A percentile compares a stretch with the other conserved stretches of the same genome.
Conservation (phyloP, 1,140 invertebrate genomes). For the Aphelenchoides fujianensis region DNA sequence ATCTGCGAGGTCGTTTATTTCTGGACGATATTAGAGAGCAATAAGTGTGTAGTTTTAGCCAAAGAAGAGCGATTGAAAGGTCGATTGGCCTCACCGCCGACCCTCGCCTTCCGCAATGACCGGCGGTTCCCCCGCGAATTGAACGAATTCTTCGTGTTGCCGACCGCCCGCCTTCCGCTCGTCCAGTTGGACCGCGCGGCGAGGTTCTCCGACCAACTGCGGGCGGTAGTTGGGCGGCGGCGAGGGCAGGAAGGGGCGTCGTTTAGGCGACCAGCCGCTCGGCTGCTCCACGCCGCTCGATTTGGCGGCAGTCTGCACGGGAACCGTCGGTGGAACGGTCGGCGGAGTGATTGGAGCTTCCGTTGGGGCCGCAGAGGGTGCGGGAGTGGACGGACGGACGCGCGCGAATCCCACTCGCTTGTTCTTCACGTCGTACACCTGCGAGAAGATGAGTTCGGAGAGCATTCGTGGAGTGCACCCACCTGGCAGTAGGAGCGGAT, state of each 20-base stretch:
- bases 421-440: neutral
- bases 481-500: conserved; percentile 18
- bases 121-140: no score
- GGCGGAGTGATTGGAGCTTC: neutral
- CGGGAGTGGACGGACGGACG: neutral
- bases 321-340: neutral
- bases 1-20: neutral
- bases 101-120: no score
- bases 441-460: no score
- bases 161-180: no score
- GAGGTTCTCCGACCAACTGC: neutral
- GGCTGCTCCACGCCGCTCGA: neutral
- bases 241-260: neutral
- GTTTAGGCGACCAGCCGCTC: neutral
- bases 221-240: neutral
- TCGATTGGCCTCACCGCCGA: no score
- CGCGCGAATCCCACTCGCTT: neutral
- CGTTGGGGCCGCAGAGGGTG: neutral
- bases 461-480: no score
- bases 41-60: no score
- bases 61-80: no score
- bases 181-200: no score
- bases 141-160: no score
- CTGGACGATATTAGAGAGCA: no score
- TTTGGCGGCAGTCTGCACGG: neutral